Conservation (phyloP, 1,140 invertebrate genomes). For the Drosophila dunni region DNA sequence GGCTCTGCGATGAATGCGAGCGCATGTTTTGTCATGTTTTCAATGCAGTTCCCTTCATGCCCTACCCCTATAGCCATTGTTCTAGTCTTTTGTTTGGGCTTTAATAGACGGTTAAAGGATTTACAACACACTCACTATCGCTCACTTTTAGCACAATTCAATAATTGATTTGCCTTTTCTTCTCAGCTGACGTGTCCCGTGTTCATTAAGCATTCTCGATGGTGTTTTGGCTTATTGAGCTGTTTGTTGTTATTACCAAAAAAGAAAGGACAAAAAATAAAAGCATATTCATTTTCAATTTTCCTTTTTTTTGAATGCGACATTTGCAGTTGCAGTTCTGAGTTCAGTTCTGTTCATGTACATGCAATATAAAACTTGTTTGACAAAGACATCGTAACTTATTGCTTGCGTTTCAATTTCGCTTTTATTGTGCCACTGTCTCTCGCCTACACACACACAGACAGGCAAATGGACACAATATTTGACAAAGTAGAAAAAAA, state of each 20-base stretch:
- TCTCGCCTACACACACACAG: constrained; percentile 26
- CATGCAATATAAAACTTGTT: constrained; percentile 71
- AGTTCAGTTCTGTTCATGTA: constrained; percentile 36
- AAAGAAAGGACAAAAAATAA: constrained; percentile 22
- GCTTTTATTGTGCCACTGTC: constrained; percentile 64
- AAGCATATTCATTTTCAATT: constrained; percentile 56
- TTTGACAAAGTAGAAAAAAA: constrained; percentile 33
- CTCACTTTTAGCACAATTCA: constrained; percentile 33
- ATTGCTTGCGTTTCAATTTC: constrained; percentile 69
- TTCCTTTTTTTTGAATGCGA: constrained; percentile 17
- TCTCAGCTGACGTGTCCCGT: constrained; percentile 27
- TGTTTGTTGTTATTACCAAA: constrained; percentile 54
- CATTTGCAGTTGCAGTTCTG: constrained; percentile 19
- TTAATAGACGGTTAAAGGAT: constrained; percentile 63
- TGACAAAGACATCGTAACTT: constrained; percentile 55
- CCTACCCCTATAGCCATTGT: not conserved
- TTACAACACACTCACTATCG: constrained; percentile 41
- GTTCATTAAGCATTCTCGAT: constrained; percentile 23
- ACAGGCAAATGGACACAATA: constrained; percentile 28
- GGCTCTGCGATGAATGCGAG: not conserved
- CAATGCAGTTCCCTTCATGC: not conserved
- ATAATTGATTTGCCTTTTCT: constrained; percentile 52
- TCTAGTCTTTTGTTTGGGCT: not conserved
- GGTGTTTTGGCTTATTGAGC: constrained; percentile 54
- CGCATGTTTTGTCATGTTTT: not conserved